Base-by-base conservation (phyloP, 2,797 vertebrate genomes). In the Tiaroga cobitis region DNA sequence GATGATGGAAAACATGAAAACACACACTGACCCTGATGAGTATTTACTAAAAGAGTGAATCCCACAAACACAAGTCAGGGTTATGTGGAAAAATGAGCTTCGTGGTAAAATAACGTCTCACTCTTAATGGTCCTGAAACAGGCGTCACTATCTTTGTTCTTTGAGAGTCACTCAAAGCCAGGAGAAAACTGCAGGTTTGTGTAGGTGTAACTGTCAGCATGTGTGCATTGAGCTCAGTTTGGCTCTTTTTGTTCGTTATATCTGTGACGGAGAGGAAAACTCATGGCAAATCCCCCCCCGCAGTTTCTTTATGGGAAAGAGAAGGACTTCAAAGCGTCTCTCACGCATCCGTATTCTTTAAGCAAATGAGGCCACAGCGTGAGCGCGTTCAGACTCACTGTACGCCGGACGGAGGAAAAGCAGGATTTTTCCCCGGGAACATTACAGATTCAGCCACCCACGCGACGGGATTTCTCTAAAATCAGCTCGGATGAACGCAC, bases 401-500 rank as follows among this genome's bases (percentile, higher is more conserved):
- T 51, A 51, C 13, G 63, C 85, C 75, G 82, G 81, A 74, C 49
- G 75, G 67, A 83, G 18, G 15, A 61, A 67, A 61, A 81, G 86
- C 26, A 86, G 65, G 83, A 37, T 46, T 39, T 77, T 59, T 85
- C 41, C 9, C 51, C 70, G 56, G 77, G 75, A 90, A 80, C 83
- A 84, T 91, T 86, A 72, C 80, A 85, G 54, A 89, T 87, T 87
- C 88, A 68, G 61, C 86, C 89, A 67, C 86, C 81, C 21, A 65
- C 85, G 61, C 61, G 26, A 15, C 13, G 46, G 46, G 46, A 46
- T 16, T 46, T 15, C 8, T 16, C 11, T 19, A 19, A 18, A n/a
- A 3, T 49, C 10, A 34, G n/a, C 43, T 37, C 19, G 32, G 19
- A 80, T 67, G 34, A 49, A 49, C 7, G 13, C 39, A 1, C 24